phyloP scores from a whole-genome alignment of 2,888 invertebrate genomes.

The Ennomos quercinarius region DNA sequence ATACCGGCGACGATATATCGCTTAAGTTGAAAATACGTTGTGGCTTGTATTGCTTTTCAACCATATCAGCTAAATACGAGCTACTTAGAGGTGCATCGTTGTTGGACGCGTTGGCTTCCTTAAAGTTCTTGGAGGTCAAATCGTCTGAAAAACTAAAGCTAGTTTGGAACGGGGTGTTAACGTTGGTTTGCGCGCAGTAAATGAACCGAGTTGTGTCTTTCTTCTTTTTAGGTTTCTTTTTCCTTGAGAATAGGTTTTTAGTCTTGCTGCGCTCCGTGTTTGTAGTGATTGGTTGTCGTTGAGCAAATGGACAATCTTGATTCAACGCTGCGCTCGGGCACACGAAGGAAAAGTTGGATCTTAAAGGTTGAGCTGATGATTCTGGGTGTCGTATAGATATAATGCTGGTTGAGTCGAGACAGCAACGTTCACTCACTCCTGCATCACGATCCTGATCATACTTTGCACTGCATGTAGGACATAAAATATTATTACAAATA shows the following conservation, averaged over 20 bases:
- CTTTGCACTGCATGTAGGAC: conserved; percentile 3
- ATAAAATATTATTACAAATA: conserved; percentile 9
- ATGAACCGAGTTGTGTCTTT: conserved; percentile 31
- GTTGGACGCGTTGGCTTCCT: conserved; percentile 3
- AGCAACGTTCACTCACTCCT: conserved; percentile 1
- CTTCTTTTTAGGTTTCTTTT: conserved; percentile 28
- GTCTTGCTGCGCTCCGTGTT: conserved; percentile 17
- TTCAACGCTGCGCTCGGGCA: conserved; percentile 2
- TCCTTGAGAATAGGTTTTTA: conserved; percentile 28
- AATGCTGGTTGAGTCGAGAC: conserved; percentile 5
- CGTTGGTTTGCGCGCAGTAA: conserved; percentile 32
- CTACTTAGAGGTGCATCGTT: conserved; percentile 14
- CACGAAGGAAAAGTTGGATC: conserved; percentile 10
- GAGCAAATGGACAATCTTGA: conserved; percentile 1
- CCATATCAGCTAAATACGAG: conserved; percentile 54
- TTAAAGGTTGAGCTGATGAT: not conserved
- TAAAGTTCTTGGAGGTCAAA: conserved; percentile 18
- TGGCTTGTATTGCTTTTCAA: conserved; percentile 62
- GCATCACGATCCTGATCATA: conserved; percentile 4
- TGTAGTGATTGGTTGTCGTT: conserved; percentile 13
- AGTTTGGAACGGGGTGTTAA: conserved; percentile 28
- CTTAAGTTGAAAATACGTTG: conserved; percentile 45
- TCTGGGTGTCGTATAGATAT: not conserved
- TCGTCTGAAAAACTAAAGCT: conserved; percentile 11
- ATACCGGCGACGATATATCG: conserved; percentile 65